Conservation (phyloP, 2,797 vertebrate genomes). For the Dermochelys coriacea region DNA sequence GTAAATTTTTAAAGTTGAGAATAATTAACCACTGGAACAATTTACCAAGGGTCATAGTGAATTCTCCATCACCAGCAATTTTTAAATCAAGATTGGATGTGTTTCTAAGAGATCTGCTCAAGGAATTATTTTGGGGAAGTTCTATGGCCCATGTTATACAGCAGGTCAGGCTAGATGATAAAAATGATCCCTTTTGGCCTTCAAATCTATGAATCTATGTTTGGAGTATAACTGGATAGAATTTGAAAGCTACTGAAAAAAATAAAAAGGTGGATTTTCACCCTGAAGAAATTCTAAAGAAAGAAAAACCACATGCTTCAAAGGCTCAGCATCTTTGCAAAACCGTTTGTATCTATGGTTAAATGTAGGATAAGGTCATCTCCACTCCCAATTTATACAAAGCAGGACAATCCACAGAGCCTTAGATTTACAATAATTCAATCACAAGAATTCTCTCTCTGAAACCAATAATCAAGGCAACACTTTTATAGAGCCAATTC, state of each 20-base stretch:
- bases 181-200: not conserved
- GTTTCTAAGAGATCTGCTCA: not conserved
- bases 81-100: not conserved
- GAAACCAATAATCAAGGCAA: not conserved
- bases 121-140: not conserved
- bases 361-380: conserved; percentile 13
- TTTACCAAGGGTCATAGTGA: not conserved
- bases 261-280: conserved; percentile 14
- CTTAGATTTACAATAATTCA: not conserved
- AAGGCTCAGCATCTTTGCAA: not conserved
- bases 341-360: not conserved
- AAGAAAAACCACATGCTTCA: not conserved
- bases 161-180: not conserved
- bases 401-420: not conserved
- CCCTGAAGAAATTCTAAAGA: conserved; percentile 4
- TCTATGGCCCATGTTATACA: not conserved
- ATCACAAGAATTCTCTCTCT: not conserved
- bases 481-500: not conserved
- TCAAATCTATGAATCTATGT: not conserved
- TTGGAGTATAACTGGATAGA: conserved; percentile 44
- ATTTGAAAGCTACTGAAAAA: not conserved
- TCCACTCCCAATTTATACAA: not conserved
- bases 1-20: not conserved
- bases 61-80: conserved; percentile 20
- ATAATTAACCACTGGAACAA: not conserved